Evolutionary conservation across 2,888 invertebrate species (phyloP).

Genomic region (Brachyopa scutellaris): DNA sequence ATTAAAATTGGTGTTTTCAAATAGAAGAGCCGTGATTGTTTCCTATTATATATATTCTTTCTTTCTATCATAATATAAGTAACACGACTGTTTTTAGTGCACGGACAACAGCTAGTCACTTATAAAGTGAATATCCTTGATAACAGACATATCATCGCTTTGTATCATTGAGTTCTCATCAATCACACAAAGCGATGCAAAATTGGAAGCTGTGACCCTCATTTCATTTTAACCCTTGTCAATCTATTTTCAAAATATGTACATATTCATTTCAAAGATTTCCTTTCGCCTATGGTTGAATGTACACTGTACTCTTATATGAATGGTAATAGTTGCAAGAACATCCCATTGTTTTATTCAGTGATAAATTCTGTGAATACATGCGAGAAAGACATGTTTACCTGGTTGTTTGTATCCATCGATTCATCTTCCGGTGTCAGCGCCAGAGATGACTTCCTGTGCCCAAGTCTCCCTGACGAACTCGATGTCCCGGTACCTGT

Average conservation of each 20-base stretch:
- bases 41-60: too few species aligned
- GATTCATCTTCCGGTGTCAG: conserved; percentile 88
- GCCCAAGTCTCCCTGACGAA: conserved; percentile 84
- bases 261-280: not conserved
- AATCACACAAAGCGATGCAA: conserved; percentile 26
- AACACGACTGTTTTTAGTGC: too few species aligned
- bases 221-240: conserved; percentile 5
- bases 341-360: conserved; percentile 3
- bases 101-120: too few species aligned
- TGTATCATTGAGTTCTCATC: not conserved
- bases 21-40: too few species aligned
- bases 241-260: conserved; percentile 11
- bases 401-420: conserved; percentile 86
- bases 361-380: conserved; percentile 10
- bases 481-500: conserved; percentile 82
- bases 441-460: conserved; percentile 87
- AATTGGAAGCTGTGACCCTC: not conserved
- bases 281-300: not conserved
- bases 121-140: not conserved
- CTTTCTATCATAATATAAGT: too few species aligned
- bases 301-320: not conserved
- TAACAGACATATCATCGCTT: not conserved
- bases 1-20: too few species aligned
- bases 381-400: conserved; percentile 79
- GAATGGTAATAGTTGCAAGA: not conserved